Evolutionary conservation across 2,888 invertebrate species (phyloP), one percentile per base, ranked within the genome.

Genomic region (Nowickia ferox): DNA sequence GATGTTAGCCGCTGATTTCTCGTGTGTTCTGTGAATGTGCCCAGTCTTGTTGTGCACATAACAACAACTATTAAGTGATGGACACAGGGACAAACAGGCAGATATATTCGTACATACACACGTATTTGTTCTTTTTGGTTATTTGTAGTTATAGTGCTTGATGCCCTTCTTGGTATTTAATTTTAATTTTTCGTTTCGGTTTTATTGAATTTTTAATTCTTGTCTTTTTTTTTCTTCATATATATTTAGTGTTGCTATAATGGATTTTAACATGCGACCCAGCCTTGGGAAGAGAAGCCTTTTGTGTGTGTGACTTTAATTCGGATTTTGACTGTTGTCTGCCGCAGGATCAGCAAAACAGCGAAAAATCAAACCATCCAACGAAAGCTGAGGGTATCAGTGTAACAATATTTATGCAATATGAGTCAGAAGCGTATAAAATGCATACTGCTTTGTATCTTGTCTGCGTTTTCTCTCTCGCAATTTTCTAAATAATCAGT

Each of bases 241-340:
- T 68, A 81, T 86, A 84, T 77, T 87, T 87, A 86, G 82, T 79
- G 80, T 86, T 84, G 78, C 86, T 88, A 88, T 88, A 88, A 88
- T 89, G 88, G 85, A 82, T 88, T 88, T 88, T 77, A 87, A 87
- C 87, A 88, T 88, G 88, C 87, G 87, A 88, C 83, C 86, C 86
- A 76, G 75, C 85, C 75, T 85, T 86, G 87, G 71, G 53, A 87
- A 83, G 87, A 79, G 87, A 84, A 86, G 82, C 86, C 83, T 59
- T 71, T 68, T 78, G 72, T 84, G 81, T 85, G 63, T 78, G 81
- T 75, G 82, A 82, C 68, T 85, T 82, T 78, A 74, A 79, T 81
- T 81, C 51, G 22, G 74, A 81, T 78, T 77, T 61, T 68, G 75
- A 69, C 72, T 84, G 84, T 81, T 81, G 85, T 77, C 84, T 74